Percentiles rank a stretch among this genome's conserved stretches.
These are phyloP conservation scores for Marronus borbonicus DNA, from an alignment of 2,888 invertebrate genomes.

Conservation along the genomic window DNA sequence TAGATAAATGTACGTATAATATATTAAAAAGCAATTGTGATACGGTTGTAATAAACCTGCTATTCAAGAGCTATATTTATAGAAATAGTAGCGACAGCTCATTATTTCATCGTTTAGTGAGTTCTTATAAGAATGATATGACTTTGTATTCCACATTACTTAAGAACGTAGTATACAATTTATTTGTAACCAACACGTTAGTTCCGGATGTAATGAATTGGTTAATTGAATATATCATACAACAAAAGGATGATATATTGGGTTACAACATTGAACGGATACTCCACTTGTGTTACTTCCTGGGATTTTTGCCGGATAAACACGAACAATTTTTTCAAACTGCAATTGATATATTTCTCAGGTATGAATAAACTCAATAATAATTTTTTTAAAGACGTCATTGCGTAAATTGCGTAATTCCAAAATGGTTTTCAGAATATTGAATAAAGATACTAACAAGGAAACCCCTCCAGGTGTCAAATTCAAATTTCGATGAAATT, in stretches of 20 bases:
- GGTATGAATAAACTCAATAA: slow-evolving; percentile 64
- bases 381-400: no score
- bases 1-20: slow-evolving; percentile 66
- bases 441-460: no score
- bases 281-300: slow-evolving; percentile 70
- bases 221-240: slow-evolving; percentile 70
- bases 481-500: no score
- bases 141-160: slow-evolving; percentile 70
- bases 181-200: slow-evolving; percentile 68
- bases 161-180: slow-evolving; percentile 69
- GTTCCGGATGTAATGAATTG: slow-evolving; percentile 71
- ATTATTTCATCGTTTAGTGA: slow-evolving; percentile 66
- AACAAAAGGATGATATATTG: slow-evolving; percentile 68
- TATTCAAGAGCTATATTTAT: slow-evolving; percentile 59
- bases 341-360: slow-evolving; percentile 69
- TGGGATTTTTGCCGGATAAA: slow-evolving; percentile 72
- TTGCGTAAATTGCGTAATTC: no score
- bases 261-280: slow-evolving; percentile 73
- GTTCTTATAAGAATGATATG: slow-evolving; percentile 64
- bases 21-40: slow-evolving; percentile 55
- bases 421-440: no score
- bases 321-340: slow-evolving; percentile 66
- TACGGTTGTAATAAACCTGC: slow-evolving; percentile 54
- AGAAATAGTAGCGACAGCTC: slow-evolving; percentile 66
- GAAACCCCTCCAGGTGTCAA: no score